Conservation (phyloP, 2,888 invertebrate genomes). For the Leptothorax acervorum region DNA sequence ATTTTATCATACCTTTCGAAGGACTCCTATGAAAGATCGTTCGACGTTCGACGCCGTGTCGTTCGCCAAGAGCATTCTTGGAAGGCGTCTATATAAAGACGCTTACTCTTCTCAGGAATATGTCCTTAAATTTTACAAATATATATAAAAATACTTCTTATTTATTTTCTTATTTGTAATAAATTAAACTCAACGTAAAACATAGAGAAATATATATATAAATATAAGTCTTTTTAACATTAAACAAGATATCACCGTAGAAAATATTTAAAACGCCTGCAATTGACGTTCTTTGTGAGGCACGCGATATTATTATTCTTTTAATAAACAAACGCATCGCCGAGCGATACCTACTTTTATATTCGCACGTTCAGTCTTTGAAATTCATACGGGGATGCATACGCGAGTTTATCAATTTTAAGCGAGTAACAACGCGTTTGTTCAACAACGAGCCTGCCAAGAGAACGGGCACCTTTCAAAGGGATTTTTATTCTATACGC, state of each 20-base stretch:
- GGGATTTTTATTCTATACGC: slow-evolving; percentile 53
- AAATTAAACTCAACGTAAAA: neutral
- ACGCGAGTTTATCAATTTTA: slow-evolving; percentile 17
- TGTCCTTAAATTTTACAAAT: neutral
- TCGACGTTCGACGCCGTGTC: neutral
- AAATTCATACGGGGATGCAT: slow-evolving; percentile 26
- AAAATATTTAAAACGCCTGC: neutral
- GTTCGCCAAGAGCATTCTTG: slow-evolving; percentile 1
- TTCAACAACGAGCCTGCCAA: slow-evolving; percentile 29
- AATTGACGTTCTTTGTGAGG: neutral
- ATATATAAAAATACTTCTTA: neutral
- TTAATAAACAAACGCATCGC: neutral
- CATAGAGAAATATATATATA: neutral
- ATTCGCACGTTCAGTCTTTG: slow-evolving; percentile 19
- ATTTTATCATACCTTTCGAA: slow-evolving; percentile 35
- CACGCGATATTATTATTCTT: neutral
- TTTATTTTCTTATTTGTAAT: slow-evolving; percentile 3
- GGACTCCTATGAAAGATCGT: slow-evolving; percentile 2
- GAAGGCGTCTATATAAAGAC: neutral
- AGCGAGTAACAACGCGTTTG: slow-evolving; percentile 2
- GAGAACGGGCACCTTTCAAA: slow-evolving; percentile 38
- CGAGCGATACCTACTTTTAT: neutral
- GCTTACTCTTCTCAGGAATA: neutral
- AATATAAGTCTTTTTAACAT: neutral
- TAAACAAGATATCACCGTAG: neutral